Evolutionary conservation across 2,888 invertebrate genomes (phyloP), one percentile per base, ranked within the genome.

Genomic region (Cheilosia vulpina): DNA sequence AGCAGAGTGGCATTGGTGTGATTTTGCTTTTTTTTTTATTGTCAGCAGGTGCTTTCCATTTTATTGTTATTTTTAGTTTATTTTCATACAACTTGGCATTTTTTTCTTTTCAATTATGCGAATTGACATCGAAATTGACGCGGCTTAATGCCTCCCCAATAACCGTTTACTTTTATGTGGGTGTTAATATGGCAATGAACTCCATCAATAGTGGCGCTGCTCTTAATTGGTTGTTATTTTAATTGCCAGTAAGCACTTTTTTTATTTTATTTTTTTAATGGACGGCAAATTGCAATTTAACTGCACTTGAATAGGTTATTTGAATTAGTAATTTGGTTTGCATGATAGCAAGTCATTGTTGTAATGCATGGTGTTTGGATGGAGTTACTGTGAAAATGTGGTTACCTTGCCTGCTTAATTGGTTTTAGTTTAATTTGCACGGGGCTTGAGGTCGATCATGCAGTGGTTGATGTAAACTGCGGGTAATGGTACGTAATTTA

Each of bases 141-240:
- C 34, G 57, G 27, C 41, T 38, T 13, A 38, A 38, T 38, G 38
- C 38, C 13, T 41, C n/a, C 19, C 15, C 57, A 58, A 43, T 78
- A 43, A 63, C 41, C 55, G 47, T 57, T 77, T 45, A 34, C 17
- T 78, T 50, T 78, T 31, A 78, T 63, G 69, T 47, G 63, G 63
- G 62, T 58, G 71, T 71, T 78, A 78, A 71, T 78, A 41, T 41
- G 13, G 60, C 78, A 57, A 78, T 77, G 63, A 50, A 71, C 50
- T 50, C 38, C 38, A 27, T 27, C 27, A 38, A 38, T 21, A 11
- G 57, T 47, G 47, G 71, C 45, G 71, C 50, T 19, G 17, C 27
- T 71, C 24, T 71, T 71, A 78, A 78, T 78, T 71, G 77, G 62
- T 47, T 55, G 62, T 63, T 71, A 21, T 53, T 53, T 78, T 66